Base-by-base conservation (phyloP, 2,888 invertebrate species). In the Alcis repandata region DNA sequence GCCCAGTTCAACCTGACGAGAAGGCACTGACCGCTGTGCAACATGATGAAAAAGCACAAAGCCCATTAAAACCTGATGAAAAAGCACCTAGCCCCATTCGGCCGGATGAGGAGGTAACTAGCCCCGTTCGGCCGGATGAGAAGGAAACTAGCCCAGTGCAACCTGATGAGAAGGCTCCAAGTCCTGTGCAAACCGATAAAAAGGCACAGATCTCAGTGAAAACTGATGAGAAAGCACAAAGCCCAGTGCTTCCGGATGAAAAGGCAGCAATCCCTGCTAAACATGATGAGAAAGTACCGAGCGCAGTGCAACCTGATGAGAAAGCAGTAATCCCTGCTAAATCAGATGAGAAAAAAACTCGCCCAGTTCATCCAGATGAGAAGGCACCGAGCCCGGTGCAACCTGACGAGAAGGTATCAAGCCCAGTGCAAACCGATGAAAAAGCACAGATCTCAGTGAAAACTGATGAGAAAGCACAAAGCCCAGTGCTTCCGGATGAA, bases 61-160 rank as follows among this genome's bases (percentile, higher is more conserved):
- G 72, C 43, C 67, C 69, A 1, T 41, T 56, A 4, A 60, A 68
- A 33, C 53, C 65, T 0, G 57, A 67, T 4, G 69, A 69, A 1
- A 68, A 67, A n/a, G 41, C 17, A 10, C 56, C 61, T 1, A 67
- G 54, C 17, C 54, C 58, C 68, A 8, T n/a, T n/a, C n/a, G n/a
- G n/a, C 0, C 1, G 7, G 49, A 70, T 0, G 53, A 63, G 0
- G 62, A 15, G n/a, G 32, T 13, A 38, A 8, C 43, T 0, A 61
- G 41, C 10, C n/a, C 58, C 0, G 17, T 17, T 0, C 59, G 32
- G 54, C 9, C 8, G 0, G 41, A 17, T 2, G 69, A 57, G 0
- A 0, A 64, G 2, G 27, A 1, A 69, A 19, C 27, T 56, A 48
- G 48, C 15, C 32, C 48, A 32, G 10, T 0, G 3, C 0, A 0